Base-by-base conservation (phyloP, 2,113 vertebrate genomes). In the Protobothrops mucrosquamatus region DNA sequence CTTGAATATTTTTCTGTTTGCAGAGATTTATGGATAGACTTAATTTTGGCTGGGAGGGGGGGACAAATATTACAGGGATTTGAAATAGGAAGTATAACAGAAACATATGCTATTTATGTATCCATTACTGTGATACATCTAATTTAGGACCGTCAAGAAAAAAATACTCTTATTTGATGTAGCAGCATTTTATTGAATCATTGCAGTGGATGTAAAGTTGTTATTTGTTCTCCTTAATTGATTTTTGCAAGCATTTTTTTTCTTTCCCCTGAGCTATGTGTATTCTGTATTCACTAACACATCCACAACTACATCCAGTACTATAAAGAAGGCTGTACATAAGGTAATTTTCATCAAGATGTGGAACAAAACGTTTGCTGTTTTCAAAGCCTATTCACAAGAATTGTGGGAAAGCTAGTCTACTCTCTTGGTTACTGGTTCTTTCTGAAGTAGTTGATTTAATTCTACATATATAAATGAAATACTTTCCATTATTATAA, bases 61-160 rank as follows among this genome's bases (percentile, higher is more conserved):
- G 92, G 96, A 94, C n/a, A 69, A 97, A 93, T 97, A 94, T 97
- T 96, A 95, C 94, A 92, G 96, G 95, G 96, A 96, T 97, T 97
- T 97, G 97, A 98, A 98, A 98, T 98, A 97, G 97, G 97, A 98
- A 97, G 96, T 98, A 96, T 98, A 98, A 97, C 97, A 97, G 55
- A 96, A 96, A 97, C 97, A 98, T 98, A 98, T 98, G 97, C 98
- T 98, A 98, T 98, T 98, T 98, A 97, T 98, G 97, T 97, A 97
- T 97, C 97, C 97, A 97, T 98, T 98, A 98, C 97, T 98, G 96
- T 97, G 97, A 97, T 98, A 98, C 97, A 98, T 98, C 97, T 98
- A 97, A 98, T 98, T 97, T 98, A 96, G 95, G 97, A 96, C 97
- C 98, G 97, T 98, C 97, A 97, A 94, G 97, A 97, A 98, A 98